Base-by-base conservation (phyloP, 2,888 invertebrate species). In the Metalampra italica region DNA sequence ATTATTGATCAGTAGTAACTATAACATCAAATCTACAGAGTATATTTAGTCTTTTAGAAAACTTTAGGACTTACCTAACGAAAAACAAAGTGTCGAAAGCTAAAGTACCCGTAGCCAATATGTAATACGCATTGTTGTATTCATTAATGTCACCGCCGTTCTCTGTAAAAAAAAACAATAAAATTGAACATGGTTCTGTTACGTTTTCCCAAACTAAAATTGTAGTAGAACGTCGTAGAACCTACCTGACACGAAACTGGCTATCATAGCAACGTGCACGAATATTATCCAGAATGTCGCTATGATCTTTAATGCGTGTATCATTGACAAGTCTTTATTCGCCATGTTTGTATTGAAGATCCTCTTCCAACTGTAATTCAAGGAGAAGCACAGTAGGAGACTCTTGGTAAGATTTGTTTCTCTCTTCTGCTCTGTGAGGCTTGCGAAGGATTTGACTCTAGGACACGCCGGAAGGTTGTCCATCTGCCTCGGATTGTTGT, bases 231-330 rank as follows among this genome's bases (percentile, higher is more conserved):
- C 11, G 40, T 46, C 15, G 22, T 9, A n/a, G n/a, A 14, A 53
- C 57, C 59, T 71, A 91, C 91, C 91, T 72, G 93, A 91, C 69
- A 93, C 90, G 75, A 93, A 93, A 67, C 92, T 92, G 14, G 92
- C 91, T 12, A 93, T 85, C 32, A 93, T 90, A 39, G 91, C 86
- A 0, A 92, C 90, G 60, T 93, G 92, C 7, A 92, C 84, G 50
- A 92, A 87, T 54, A 94, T 92, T 8, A 94, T 90, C 91, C 93
- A 93, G 42, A 93, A 80, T 53, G 94, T 92, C 41, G 92, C 91
- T 3, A 92, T 64, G 12, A 93, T 90, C 66, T 92, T 91, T 53
- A 94, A 67, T 0, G 91, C 91, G 60, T 93, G 93, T 41, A 93
- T 89, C 9, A 90, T 71, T 2, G 90, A 78, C 47, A 92, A 58